These are phyloP conservation scores for Eudyptes chrysolophus DNA, from an alignment of 2,113 vertebrate species.

Conservation along the genomic window DNA sequence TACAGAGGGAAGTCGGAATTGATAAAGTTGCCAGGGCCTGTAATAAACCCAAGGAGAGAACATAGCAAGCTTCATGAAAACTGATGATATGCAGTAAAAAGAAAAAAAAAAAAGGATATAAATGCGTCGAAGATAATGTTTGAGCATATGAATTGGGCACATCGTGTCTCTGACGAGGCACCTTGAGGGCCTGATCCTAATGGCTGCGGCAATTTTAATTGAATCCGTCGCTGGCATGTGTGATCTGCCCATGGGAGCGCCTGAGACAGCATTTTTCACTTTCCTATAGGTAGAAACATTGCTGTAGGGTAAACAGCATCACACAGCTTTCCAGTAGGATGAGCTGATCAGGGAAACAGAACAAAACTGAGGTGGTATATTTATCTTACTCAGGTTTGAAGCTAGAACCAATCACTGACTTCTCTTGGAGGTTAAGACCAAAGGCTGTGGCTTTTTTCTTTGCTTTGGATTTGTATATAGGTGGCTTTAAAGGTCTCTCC, in stretches of 20 bases:
- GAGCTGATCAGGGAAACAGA: background rate
- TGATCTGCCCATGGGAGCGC: background rate
- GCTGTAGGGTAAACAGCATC: background rate
- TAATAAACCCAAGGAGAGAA: background rate
- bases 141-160: accelerated
- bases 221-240: background rate
- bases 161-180: accelerated
- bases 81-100: background rate
- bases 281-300: background rate
- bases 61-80: background rate
- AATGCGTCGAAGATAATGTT: background rate
- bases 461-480: background rate
- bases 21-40: background rate
- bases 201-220: background rate
- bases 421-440: background rate
- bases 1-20: background rate
- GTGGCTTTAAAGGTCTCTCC: background rate
- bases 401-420: background rate
- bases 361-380: background rate
- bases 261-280: background rate
- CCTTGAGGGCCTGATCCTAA: background rate
- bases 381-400: background rate
- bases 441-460: background rate
- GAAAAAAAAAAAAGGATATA: too few species aligned
- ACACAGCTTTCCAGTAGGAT: background rate